Evolutionary conservation across 2,888 invertebrate species (phyloP).

Genomic region (Nomada flava): DNA sequence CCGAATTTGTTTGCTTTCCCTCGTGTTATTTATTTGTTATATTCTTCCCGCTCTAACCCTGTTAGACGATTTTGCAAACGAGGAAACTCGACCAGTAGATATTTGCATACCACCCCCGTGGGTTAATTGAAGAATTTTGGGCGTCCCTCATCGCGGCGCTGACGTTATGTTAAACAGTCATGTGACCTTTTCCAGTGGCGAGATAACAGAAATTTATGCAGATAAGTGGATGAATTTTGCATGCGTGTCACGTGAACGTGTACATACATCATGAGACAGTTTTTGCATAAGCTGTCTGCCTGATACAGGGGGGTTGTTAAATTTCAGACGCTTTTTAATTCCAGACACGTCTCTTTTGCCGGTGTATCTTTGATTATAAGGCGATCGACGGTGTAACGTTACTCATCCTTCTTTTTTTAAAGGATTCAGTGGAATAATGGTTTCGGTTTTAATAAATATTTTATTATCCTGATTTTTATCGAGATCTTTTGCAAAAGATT

Average conservation of each 20-base stretch:
- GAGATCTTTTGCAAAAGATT: no score
- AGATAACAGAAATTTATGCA: conserved; percentile 51
- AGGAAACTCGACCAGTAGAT: background rate
- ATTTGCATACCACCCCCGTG: conserved; percentile 6
- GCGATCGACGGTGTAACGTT: background rate
- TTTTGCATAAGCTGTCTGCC: conserved; percentile 40
- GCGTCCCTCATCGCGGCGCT: background rate
- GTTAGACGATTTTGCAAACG: background rate
- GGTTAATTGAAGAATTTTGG: conserved; percentile 30
- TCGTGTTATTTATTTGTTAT: background rate
- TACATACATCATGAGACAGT: conserved; percentile 21
- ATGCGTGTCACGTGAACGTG: conserved; percentile 20
- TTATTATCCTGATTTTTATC: no score
- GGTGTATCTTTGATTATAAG: background rate
- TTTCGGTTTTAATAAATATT: no score
- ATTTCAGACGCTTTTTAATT: conserved; percentile 22
- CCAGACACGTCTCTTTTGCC: background rate
- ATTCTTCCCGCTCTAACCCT: background rate
- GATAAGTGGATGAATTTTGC: conserved; percentile 43
- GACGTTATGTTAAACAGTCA: conserved; percentile 27
- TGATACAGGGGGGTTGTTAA: conserved; percentile 26
- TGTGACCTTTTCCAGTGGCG: conserved; percentile 6
- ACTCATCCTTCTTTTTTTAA: no score
- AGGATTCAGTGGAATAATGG: no score
- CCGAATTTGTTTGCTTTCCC: background rate